Percentiles rank a stretch among this genome's conserved stretches.
phyloP scores from a whole-genome alignment of 2,113 vertebrate species.

The Cisticola juncidis region DNA sequence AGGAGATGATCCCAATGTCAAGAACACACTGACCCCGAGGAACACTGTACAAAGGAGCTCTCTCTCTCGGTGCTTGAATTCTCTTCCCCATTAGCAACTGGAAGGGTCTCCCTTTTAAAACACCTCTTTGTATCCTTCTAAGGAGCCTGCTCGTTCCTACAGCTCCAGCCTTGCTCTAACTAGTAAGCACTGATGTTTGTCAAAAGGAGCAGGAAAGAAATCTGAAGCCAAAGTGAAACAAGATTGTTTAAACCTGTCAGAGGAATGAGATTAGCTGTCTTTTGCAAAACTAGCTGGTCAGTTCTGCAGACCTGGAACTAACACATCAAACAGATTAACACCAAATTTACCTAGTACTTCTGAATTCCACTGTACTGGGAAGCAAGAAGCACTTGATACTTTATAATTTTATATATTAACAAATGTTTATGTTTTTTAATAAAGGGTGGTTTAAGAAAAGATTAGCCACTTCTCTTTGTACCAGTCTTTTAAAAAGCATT shows the following conservation, averaged over 20 bases:
- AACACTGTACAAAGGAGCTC: not conserved
- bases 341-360: not conserved
- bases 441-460: not conserved
- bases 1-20: not conserved
- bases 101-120: not conserved
- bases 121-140: not conserved
- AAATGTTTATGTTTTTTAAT: slow-evolving; percentile 28
- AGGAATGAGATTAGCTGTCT: not conserved
- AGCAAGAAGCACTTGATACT: slow-evolving; percentile 17
- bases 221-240: not conserved
- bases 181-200: not conserved
- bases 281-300: not conserved
- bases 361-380: not conserved
- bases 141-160: not conserved
- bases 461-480: not conserved
- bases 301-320: not conserved
- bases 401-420: slow-evolving; percentile 27
- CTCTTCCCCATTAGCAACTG: not conserved
- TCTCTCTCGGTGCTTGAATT: not conserved
- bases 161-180: not conserved
- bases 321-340: not conserved
- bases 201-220: not conserved
- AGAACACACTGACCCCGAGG: not conserved
- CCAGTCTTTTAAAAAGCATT: not conserved
- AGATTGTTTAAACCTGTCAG: not conserved